Evolutionary conservation across 1,140 invertebrate genomes (phyloP), one percentile per base, ranked within the genome.

Genomic region (Halictus rubicundus): DNA sequence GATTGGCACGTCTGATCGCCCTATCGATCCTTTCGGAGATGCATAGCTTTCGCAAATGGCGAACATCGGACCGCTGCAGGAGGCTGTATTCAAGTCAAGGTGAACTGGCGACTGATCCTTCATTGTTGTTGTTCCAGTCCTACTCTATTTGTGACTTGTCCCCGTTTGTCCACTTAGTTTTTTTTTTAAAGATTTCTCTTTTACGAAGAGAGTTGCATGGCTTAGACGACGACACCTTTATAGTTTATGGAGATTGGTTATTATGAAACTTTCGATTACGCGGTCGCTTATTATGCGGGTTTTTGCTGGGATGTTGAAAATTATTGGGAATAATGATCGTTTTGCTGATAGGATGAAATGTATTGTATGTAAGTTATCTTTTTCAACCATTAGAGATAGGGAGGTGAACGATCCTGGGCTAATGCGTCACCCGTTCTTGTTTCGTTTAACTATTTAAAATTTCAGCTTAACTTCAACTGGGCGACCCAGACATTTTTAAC

Each of bases 21-120:
- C n/a, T n/a, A n/a, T n/a, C n/a, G n/a, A n/a, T n/a, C n/a, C n/a
- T n/a, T 52, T 52, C 4, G 1, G 21, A 64, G 21, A 8, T 21
- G 32, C 16, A 27, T 37, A 3, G 0, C 37, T 12, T n/a, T 64
- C 42, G 37, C 9, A 23, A 64, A 64, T 42, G 16, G 8, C 27
- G 5, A 10, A 6, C 23, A 25, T 21, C 7, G 1, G 7, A 8
- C 14, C 71, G n/a, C 9, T 52, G 10, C 27, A 19, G 7, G 8
- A 1, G 16, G 7, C 16, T 19, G 14, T 77, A 79, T 83, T n/a
- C 32, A 6, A 86, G 68, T 57, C 78, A 81, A 87, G 75, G 69
- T 9, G 65, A 87, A 81, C 59, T 37, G 32, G 66, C n/a, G n/a
- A n/a, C 54, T 4, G 23, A 12, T 32, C 8, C 25, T 16, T 1